Evolutionary conservation across 2,888 invertebrate genomes (phyloP).

Genomic region (Stenotaenia linearis): DNA sequence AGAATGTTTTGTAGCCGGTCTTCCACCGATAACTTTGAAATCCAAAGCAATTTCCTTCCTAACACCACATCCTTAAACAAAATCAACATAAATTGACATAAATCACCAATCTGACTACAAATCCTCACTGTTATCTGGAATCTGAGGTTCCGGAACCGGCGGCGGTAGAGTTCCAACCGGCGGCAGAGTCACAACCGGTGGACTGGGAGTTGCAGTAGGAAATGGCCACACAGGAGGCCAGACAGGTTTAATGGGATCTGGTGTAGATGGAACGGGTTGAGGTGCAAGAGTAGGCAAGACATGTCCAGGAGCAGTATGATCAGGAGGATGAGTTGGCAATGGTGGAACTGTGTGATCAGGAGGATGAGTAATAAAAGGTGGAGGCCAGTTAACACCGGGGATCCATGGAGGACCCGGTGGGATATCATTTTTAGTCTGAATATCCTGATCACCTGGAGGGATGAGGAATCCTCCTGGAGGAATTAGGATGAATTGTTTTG

Average conservation of each 20-base stretch:
- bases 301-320: not conserved
- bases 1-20: constrained; percentile 70
- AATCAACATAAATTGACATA: too few relatives aligned
- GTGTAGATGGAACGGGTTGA: not conserved
- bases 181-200: not conserved
- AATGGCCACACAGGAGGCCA: not conserved
- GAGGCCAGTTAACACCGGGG: not conserved
- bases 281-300: not conserved
- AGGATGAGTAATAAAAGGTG: not conserved
- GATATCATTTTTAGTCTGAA: not conserved
- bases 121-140: not conserved
- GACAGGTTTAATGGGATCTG: not conserved
- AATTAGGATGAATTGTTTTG: not conserved
- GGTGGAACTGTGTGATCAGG: not conserved
- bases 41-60: not conserved
- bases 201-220: not conserved
- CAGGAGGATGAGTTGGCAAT: constrained; percentile 11
- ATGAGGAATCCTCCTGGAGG: not conserved
- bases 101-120: too few relatives aligned
- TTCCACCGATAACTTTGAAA: constrained; percentile 70
- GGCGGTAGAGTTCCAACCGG: not conserved
- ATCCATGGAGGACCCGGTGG: not conserved
- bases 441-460: not conserved
- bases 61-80: not conserved
- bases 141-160: not conserved